phyloP scores from a whole-genome alignment of 1,140 invertebrate species.

The Caenorhabditis elegans region DNA sequence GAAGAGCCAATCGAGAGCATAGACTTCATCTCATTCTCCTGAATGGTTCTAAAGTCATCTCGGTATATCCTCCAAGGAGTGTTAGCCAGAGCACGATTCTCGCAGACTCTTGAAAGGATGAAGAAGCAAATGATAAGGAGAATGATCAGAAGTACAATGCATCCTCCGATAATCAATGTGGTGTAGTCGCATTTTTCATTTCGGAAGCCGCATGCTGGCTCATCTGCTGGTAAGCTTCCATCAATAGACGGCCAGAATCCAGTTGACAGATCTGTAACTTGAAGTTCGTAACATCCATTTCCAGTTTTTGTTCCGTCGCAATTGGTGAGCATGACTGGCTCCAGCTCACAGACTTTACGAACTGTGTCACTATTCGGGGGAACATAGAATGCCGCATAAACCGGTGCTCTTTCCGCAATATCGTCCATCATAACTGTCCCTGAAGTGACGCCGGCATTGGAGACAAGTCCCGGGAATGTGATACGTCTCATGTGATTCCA shows the following conservation, averaged over 20 bases:
- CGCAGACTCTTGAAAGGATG: constrained; percentile 53
- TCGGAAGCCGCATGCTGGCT: constrained; percentile 57
- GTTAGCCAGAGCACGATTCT: constrained; percentile 58
- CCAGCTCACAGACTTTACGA: constrained; percentile 62
- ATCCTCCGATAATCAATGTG: constrained; percentile 54
- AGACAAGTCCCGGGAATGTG: constrained; percentile 55
- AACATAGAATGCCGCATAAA: constrained; percentile 62
- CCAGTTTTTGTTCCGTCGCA: constrained; percentile 61
- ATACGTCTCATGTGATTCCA: constrained; percentile 60
- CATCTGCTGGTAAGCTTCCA: constrained; percentile 55
- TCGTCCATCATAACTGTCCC: constrained; percentile 62
- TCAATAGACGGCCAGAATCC: constrained; percentile 64
- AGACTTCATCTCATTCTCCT: constrained; percentile 64
- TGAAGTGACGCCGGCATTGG: constrained; percentile 52
- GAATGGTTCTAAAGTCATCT: constrained; percentile 61
- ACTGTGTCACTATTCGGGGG: constrained; percentile 62
- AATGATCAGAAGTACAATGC: constrained; percentile 49
- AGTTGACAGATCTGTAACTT: constrained; percentile 58
- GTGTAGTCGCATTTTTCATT: constrained; percentile 65
- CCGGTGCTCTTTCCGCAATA: constrained; percentile 57
- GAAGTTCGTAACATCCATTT: constrained; percentile 61
- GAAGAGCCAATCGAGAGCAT: constrained; percentile 65
- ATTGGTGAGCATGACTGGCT: constrained; percentile 53
- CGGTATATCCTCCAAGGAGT: constrained; percentile 63
- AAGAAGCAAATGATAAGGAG: constrained; percentile 46